Evolutionary conservation across 2,888 invertebrate species (phyloP), one percentile per base, ranked within the genome.

Genomic region (Apamea monoglypha): DNA sequence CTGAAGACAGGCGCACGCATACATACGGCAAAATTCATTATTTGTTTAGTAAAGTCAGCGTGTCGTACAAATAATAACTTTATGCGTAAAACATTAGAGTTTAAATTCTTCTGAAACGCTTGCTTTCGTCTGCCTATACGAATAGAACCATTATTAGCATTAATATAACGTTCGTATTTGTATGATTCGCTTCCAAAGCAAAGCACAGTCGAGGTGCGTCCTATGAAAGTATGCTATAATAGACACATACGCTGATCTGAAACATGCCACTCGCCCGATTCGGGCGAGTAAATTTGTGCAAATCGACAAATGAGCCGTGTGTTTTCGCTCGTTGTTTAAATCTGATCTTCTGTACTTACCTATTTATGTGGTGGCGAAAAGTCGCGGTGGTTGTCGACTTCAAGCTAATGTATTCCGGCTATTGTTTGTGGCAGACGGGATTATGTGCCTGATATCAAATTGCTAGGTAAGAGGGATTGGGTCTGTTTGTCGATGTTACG

Each of bases 371-470:
- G 12, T 59, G 36, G 78, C 74, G 73, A 76, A 78, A 76, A 84
- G 72, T 82, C 85, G 87, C 92, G 92, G 92, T 93, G 89, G 86
- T 93, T 93, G 92, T 90, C 94, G 94, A 94, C 94, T 95, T 91
- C 92, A 87, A 92, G 91, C 92, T 95, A 96, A 96, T 96, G 95
- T 95, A 95, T 96, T 96, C 95, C 91, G 91, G 88, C 78, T 92
- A 95, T 96, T 96, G 96, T 96, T 95, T 92, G 92, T 88, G 91
- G 92, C 94, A 95, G 95, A 94, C 94, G 91, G 92, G 92, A 93
- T 94, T 94, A 93, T 91, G 91, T 92, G 69, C 76, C 69, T 92
- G 89, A 92, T 93, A 93, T 94, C 93, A 92, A 92, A 92, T 92
- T 87, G 88, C 85, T 89, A 84, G 88, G 88, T 90, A 85, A 87